Evolutionary conservation across 2,797 vertebrate species (phyloP), one percentile per base, ranked within the genome.

Genomic region (Rhodeus uyekii): DNA sequence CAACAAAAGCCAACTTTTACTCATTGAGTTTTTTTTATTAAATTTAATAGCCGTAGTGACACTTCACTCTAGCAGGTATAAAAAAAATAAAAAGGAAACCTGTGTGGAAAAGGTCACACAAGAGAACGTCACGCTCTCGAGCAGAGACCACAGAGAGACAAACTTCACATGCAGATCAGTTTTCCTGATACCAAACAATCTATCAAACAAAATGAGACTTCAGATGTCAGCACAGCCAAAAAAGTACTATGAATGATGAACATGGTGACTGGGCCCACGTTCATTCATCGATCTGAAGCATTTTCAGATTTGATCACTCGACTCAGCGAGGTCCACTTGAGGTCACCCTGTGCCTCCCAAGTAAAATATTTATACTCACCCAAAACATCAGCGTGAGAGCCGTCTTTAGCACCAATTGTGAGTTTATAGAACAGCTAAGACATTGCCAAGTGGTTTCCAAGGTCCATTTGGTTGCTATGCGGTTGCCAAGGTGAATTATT

Each of bases 81-180:
- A 68, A 55, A 68, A 55, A 24, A 24, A 63, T 38, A 18, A 18
- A n/a, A 50, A 69, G 32, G 32, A 27, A 38, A 39, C 13, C 19
- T 2, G 1, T 39, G 32, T 58, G 24, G 38, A 61, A 44, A 80
- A 80, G 67, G 55, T 80, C 65, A 68, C 1, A 13, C 32, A 18
- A 42, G 4, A 76, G 73, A 76, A 42, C 42, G n/a, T n/a, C n/a
- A n/a, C n/a, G 36, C 24, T 39, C 48, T 42, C 0, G 18, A 68
- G 38, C 29, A 5, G 46, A 29, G 36, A 38, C 42, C 46, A 67
- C 44, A 55, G 48, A 42, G 68, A 55, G 48, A 79, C 24, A 32
- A 58, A 44, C 65, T 80, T 80, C 18, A 80, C 53, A 80, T 80
- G 78, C 68, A 73, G 39, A 73, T 73, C 78, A 63, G 42, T 39